Conservation (phyloP, 2,113 vertebrate genomes). For the Oceanodroma tethys region DNA sequence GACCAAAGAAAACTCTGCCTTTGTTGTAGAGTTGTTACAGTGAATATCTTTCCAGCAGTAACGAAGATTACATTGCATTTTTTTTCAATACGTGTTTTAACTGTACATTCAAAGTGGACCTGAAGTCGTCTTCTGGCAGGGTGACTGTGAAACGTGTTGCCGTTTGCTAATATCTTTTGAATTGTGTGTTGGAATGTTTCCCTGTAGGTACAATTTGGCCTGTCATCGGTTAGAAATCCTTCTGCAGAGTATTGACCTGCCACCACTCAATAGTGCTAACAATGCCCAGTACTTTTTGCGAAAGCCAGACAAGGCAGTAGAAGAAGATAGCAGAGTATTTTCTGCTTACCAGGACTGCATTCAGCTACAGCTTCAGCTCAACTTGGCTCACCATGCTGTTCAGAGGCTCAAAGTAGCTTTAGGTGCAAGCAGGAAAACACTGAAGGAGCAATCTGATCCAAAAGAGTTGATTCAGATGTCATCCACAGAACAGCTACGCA, state of each 20-base stretch:
- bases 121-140: neutral
- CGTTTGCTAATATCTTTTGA: neutral
- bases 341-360: conserved; percentile 98
- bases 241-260: conserved; percentile 95
- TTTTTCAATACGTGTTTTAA: neutral
- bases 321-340: conserved; percentile 96
- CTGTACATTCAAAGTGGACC: neutral
- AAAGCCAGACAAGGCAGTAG: conserved; percentile 97
- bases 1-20: neutral
- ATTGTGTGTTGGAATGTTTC: neutral
- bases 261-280: conserved; percentile 96
- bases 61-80: neutral
- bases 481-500: conserved; percentile 95
- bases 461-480: conserved; percentile 89
- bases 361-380: conserved; percentile 96
- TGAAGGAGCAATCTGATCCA: conserved; percentile 70
- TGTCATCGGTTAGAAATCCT: conserved; percentile 97
- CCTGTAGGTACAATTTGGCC: conserved; percentile 91
- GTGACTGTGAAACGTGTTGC: neutral
- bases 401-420: conserved; percentile 91
- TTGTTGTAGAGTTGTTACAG: neutral
- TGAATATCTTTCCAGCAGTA: neutral
- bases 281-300: conserved; percentile 97
- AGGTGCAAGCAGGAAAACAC: conserved; percentile 82
- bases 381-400: conserved; percentile 95